Evolutionary conservation across 1,140 invertebrate genomes (phyloP), one percentile per base, ranked within the genome.

Genomic region (Camponotus floridanus): DNA sequence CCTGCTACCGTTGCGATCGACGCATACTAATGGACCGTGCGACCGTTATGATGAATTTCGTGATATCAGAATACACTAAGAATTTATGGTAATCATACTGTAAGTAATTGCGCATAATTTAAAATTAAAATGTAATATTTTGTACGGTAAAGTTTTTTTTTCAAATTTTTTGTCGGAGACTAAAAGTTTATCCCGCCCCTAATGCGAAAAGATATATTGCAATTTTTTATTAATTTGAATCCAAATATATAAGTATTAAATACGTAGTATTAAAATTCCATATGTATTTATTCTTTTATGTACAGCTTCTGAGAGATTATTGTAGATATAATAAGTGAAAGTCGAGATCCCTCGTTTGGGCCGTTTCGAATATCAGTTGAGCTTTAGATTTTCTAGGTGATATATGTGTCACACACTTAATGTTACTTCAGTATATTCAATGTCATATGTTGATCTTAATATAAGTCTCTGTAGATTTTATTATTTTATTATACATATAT

Each of bases 261-360:
- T n/a, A n/a, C n/a, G n/a, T n/a, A 39, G 33, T 39, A 39, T 65
- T 65, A 39, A 65, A 65, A 39, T 65, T 65, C 33, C 31, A 64
- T 64, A 3, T 1, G 7, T 39, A 65, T 65, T 39, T 65, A 65
- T 65, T 65, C 64, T 21, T 65, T n/a, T 64, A 6, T 64, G 33
- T 45, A 36, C 36, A 65, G 8, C 18, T 31, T 42, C 65, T 45
- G 39, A 39, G 9, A n/a, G 65, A 42, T 45, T 67, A 11, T 11
- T 4, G 0, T 67, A 67, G 15, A 15, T n/a, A 39, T 67, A 39
- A n/a, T 11, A 42, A 9, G 36, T 26, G 18, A 67, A 67, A 67
- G 65, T 18, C 64, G 13, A 62, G 26, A 15, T 6, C 5, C 7
- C n/a, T 21, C 31, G 11, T 26, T 64, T 67, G 65, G 65, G 36